phyloP scores from a whole-genome alignment of 2,888 invertebrate species.

The Acheta domesticus region DNA sequence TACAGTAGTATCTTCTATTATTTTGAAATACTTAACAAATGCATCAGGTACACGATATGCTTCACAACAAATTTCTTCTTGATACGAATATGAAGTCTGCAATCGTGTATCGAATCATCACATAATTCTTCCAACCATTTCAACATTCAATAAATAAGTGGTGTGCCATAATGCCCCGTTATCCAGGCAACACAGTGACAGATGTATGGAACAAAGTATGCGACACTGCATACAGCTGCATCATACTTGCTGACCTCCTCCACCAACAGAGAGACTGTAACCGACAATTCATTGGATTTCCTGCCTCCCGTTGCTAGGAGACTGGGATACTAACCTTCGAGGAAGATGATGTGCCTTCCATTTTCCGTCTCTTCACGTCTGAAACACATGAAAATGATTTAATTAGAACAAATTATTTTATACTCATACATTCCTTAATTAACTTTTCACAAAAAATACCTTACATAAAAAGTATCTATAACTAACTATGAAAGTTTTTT shows the following conservation, averaged over 20 bases:
- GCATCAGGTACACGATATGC: not conserved
- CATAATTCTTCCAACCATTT: not conserved
- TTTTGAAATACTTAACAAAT: not conserved
- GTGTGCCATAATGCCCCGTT: not conserved
- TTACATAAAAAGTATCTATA: no score
- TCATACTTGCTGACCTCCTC: not conserved
- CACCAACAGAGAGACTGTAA: slow-evolving; percentile 36
- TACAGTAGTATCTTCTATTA: no score
- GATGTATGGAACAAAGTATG: not conserved
- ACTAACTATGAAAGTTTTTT: no score
- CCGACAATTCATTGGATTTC: slow-evolving; percentile 43
- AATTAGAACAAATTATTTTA: no score
- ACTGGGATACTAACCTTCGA: slow-evolving; percentile 80
- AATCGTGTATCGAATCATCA: not conserved
- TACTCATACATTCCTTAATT: no score
- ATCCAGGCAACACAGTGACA: not conserved
- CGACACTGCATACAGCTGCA: not conserved
- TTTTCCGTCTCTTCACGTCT: slow-evolving; percentile 82
- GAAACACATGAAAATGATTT: slow-evolving; percentile 40
- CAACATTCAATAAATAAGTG: not conserved
- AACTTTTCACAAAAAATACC: no score
- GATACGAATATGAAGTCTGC: not conserved
- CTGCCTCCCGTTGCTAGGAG: slow-evolving; percentile 47
- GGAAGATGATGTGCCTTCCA: slow-evolving; percentile 66
- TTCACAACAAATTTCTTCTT: not conserved